These are phyloP conservation scores for Wasmannia auropunctata DNA, from an alignment of 1,140 invertebrate genomes.

Conservation along the genomic window DNA sequence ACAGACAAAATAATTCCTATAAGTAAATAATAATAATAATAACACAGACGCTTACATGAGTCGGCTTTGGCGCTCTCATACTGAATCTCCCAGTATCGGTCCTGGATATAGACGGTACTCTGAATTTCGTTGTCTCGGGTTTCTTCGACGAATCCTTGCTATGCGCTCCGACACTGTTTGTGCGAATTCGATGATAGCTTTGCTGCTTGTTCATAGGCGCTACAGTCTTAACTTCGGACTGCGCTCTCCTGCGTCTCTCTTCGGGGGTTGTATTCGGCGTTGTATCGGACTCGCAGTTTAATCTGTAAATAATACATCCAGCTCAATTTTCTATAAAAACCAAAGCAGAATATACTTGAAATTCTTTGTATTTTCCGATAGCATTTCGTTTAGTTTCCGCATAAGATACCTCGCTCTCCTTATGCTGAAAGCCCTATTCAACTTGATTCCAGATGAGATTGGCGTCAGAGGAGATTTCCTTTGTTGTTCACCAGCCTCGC, in stretches of 20 bases:
- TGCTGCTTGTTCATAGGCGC: slow-evolving; percentile 67
- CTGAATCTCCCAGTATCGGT: slow-evolving; percentile 89
- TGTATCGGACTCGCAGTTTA: slow-evolving; percentile 78
- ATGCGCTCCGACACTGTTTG: slow-evolving; percentile 65
- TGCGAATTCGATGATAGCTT: slow-evolving; percentile 72
- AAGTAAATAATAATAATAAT: too few species aligned
- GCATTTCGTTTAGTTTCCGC: not conserved
- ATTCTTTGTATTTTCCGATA: not conserved
- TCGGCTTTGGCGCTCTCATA: slow-evolving; percentile 84
- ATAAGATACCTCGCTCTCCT: slow-evolving; percentile 72
- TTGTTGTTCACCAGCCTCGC: slow-evolving; percentile 75
- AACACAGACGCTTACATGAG: slow-evolving; percentile 62
- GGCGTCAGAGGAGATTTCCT: slow-evolving; percentile 58
- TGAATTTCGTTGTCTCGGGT: slow-evolving; percentile 75
- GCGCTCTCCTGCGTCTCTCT: slow-evolving; percentile 74
- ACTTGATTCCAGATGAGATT: slow-evolving; percentile 77
- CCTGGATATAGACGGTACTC: slow-evolving; percentile 84
- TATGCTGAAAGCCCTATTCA: slow-evolving; percentile 79
- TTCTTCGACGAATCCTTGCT: slow-evolving; percentile 74
- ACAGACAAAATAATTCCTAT: not conserved
- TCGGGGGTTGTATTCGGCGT: slow-evolving; percentile 78
- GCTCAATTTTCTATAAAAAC: slow-evolving; percentile 11
- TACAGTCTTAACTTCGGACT: slow-evolving; percentile 73
- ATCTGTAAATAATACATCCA: slow-evolving; percentile 50
- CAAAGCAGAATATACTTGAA: not conserved